Base-by-base conservation (phyloP, 2,888 invertebrate genomes). In the Poecilobothrus nobilitatus region DNA sequence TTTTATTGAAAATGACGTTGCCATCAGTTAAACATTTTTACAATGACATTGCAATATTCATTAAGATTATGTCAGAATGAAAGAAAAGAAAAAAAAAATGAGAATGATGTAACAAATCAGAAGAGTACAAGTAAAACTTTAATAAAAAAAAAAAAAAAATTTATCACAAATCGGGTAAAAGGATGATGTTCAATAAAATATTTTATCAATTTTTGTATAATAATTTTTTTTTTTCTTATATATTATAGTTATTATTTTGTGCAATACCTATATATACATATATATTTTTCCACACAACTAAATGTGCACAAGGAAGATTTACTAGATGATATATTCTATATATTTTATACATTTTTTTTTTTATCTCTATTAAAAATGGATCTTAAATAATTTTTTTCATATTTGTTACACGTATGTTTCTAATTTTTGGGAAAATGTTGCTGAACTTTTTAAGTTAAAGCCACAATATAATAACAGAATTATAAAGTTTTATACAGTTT, bases 401-500 rank as follows among this genome's bases (percentile, higher is more conserved):
- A 53, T 53, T 53, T 53, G 53, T 53, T 18, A 53, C 53, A 53
- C 53, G 53, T 53, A 53, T 18, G 53, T 53, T 18, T 6, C n/a
- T n/a, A 53, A n/a, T 53, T 53, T 53, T 53, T 12, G 18, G 15
- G 6, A 53, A 53, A 53, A 53, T 53, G 53, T 53, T 53, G 53
- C 53, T 53, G 53, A 53, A 53, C 53, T 53, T 53, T 53, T 53
- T 15, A 53, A 53, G 53, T 53, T n/a, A n/a, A 53, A 53, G n/a
- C 53, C 18, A 53, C n/a, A 18, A 53, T 53, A 53, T 53, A 37
- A 37, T 37, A 37, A 37, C 4, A 37, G 12, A 10, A 37, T 37
- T 37, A 37, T 37, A 37, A 27, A 27, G 27, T 27, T 27, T 27
- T 4, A 4, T 4, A 5, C 27, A 27, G 27, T 27, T 37, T 37